Conservation (phyloP, 1,140 invertebrate species). For the Drosophila watanabei region DNA sequence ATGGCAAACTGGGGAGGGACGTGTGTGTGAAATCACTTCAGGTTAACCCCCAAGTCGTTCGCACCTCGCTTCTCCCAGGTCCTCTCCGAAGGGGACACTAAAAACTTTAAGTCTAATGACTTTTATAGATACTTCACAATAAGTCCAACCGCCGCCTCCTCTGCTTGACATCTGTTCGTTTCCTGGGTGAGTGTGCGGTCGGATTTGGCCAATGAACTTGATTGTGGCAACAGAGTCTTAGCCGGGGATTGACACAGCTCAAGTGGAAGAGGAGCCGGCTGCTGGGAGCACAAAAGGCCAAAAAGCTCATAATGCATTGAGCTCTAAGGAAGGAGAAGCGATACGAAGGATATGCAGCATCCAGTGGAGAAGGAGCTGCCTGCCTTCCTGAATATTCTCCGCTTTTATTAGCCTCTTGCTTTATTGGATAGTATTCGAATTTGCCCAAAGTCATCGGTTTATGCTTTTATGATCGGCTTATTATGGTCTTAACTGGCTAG, state of each 20-base stretch:
- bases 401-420: conserved; percentile 42
- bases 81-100: conserved; percentile 3
- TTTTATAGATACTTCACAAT: conserved; percentile 65
- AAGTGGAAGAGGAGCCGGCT: conserved; percentile 49
- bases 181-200: conserved; percentile 21
- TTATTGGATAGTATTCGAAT: conserved; percentile 24
- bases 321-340: background rate
- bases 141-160: conserved; percentile 1
- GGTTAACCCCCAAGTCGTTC: conserved; percentile 64
- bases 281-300: conserved; percentile 33
- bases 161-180: background rate
- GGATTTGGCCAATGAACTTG: conserved; percentile 65
- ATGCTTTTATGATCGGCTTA: conserved; percentile 45
- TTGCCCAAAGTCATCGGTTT: conserved; percentile 5
- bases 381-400: conserved; percentile 30
- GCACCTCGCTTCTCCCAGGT: conserved; percentile 22
- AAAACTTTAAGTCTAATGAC: conserved; percentile 76
- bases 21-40: conserved; percentile 44
- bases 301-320: conserved; percentile 62
- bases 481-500: conserved; percentile 6
- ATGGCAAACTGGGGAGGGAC: background rate
- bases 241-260: conserved; percentile 53
- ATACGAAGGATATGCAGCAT: conserved; percentile 9
- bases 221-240: conserved; percentile 59
- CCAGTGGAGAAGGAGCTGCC: background rate